Base-by-base conservation (phyloP, 1,140 invertebrate genomes). In the Neodiprion lecontei region DNA sequence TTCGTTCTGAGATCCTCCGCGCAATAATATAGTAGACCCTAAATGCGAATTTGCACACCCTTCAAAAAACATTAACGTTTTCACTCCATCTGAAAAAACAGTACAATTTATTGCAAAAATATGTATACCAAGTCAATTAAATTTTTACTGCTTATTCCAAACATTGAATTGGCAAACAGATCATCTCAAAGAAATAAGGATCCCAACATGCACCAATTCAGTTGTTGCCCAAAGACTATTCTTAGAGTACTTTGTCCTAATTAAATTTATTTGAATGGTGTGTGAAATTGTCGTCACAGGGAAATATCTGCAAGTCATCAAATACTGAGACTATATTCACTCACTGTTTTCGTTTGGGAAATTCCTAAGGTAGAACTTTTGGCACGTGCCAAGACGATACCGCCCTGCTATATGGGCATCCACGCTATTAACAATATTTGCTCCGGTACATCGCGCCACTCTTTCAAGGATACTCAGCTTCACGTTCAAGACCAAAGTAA, bases 21-120 rank as follows among this genome's bases (percentile, higher is more conserved):
- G 91, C 1, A 99, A 84, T 9, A 98, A 83, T 48, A 99, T 94
- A 1, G 97, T 97, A 81, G 96, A 97, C 0, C 97, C 97, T 1
- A 98, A 89, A 79, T 96, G 92, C 1, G 94, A 92, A 83, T 91
- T 91, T 0, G 93, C 92, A 82, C 97, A 96, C 1, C 97, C 96
- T 87, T 99, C 97, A 79, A 99, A 95, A 78, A 96, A 96, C 95
- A 99, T 96, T 1, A 99, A 85, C 0, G 95, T 97, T 90, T 98
- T 99, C 3, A 87, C 84, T 65, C 90, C 83, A 86, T 90, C 91
- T 91, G 80, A 14, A 86, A 86, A 83, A 72, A 40, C 28, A 40
- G 28, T 40, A 40, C 28, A 40, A 40, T 40, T 40, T 40, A 40
- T 74, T 78, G 75, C 48, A 71, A n/a, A 40, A 72, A 73, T 48